Percentiles rank a stretch among this genome's conserved stretches.
phyloP scores from a whole-genome alignment of 2,113 vertebrate genomes.

The Dissostichus mawsoni region DNA sequence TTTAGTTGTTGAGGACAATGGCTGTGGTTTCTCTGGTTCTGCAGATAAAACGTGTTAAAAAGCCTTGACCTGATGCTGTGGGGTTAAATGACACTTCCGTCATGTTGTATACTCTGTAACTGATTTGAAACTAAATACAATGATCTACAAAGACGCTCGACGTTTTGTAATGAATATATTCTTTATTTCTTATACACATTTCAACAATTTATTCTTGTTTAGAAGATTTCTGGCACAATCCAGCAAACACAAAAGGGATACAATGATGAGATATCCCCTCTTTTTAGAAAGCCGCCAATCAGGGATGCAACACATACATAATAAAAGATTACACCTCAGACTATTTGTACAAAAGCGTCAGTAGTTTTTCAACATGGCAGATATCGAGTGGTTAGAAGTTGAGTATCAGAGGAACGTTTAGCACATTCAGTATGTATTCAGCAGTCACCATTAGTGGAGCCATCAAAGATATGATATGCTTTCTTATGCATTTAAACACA shows the following conservation, averaged over 20 bases:
- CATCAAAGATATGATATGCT: background rate
- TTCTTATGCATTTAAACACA: slow-evolving; percentile 15
- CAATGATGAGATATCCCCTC: background rate
- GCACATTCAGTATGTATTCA: slow-evolving; percentile 30
- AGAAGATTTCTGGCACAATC: slow-evolving; percentile 29
- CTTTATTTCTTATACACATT: slow-evolving; percentile 74
- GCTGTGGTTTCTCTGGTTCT: slow-evolving; percentile 75
- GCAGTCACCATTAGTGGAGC: slow-evolving; percentile 1
- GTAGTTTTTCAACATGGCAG: slow-evolving; percentile 2
- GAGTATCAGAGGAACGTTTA: background rate
- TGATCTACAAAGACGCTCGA: background rate
- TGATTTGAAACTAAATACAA: background rate
- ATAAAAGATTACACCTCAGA: background rate
- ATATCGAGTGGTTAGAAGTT: background rate
- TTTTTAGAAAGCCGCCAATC: slow-evolving; percentile 14
- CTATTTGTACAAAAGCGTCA: slow-evolving; percentile 7
- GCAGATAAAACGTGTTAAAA: slow-evolving; percentile 64
- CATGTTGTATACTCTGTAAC: background rate
- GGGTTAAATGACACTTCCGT: slow-evolving; percentile 56
- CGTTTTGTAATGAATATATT: slow-evolving; percentile 54
- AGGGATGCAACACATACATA: slow-evolving; percentile 18
- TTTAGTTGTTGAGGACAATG: slow-evolving; percentile 43
- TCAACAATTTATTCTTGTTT: slow-evolving; percentile 43
- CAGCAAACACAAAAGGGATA: slow-evolving; percentile 41
- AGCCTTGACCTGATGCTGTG: background rate